Percentiles rank a stretch among this genome's conserved stretches.
Evolutionary conservation across 2,113 vertebrate genomes (phyloP).

Genomic region (Euleptes europaea): DNA sequence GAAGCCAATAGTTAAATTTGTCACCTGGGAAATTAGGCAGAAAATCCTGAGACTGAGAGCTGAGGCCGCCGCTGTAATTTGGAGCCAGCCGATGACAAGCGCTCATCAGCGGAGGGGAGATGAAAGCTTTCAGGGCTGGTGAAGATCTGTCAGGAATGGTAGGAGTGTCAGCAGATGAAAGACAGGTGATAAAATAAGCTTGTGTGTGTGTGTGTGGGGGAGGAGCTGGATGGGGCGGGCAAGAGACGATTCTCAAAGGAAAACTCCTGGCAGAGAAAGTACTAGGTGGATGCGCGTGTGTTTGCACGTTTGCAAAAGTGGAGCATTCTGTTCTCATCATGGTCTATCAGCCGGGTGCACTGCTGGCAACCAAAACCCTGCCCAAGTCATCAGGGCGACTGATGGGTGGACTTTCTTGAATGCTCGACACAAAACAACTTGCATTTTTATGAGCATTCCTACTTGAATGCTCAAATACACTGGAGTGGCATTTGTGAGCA

Average conservation of each 20-base stretch:
- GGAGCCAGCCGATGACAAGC: slow-evolving; percentile 62
- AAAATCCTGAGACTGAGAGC: slow-evolving; percentile 63
- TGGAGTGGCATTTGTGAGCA: no score
- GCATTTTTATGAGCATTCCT: no score
- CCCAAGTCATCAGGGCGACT: not conserved
- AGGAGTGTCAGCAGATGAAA: slow-evolving; percentile 66
- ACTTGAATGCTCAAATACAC: no score
- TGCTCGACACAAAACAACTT: not conserved
- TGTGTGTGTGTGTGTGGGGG: slow-evolving; percentile 26
- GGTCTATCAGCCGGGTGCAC: not conserved
- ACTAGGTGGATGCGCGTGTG: fast-evolving
- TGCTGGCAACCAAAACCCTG: not conserved
- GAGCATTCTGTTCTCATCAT: not conserved
- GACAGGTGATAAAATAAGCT: slow-evolving; percentile 68
- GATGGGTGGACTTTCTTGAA: not conserved
- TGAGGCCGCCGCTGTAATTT: slow-evolving; percentile 63
- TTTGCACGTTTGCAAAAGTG: no score
- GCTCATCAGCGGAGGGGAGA: slow-evolving; percentile 41
- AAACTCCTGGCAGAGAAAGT: slow-evolving; percentile 31
- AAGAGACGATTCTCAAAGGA: slow-evolving; percentile 27
- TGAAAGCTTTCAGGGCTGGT: slow-evolving; percentile 70
- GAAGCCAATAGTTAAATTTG: slow-evolving; percentile 50
- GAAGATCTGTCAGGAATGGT: slow-evolving; percentile 65
- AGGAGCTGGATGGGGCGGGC: not conserved
- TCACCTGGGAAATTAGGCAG: slow-evolving; percentile 70